These are phyloP conservation scores for Mesocricetus auratus DNA, from an alignment of 2,113 vertebrate species.

Conservation along the genomic window DNA sequence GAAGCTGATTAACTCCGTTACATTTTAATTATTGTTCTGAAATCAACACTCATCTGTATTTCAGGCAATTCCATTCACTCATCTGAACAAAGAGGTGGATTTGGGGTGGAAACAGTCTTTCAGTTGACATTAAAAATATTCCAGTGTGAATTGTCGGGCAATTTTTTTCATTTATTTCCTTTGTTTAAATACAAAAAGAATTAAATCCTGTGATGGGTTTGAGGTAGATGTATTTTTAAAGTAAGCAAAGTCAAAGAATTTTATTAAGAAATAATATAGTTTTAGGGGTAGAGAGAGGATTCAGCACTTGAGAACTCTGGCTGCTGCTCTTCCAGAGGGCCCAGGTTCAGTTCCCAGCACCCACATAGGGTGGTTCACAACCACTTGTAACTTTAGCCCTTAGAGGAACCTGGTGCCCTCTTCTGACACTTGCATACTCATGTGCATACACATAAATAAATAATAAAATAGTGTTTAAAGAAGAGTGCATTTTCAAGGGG, in stretches of 20 bases:
- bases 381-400: background rate
- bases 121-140: conserved; percentile 54
- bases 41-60: conserved; percentile 65
- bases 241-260: background rate
- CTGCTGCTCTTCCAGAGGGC: background rate
- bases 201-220: conserved; percentile 33
- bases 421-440: background rate
- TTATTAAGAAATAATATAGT: background rate
- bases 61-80: conserved; percentile 57
- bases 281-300: background rate
- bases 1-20: conserved; percentile 78
- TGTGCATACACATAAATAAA: background rate
- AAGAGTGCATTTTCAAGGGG: background rate
- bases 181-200: conserved; percentile 23
- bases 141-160: background rate
- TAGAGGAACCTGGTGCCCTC: too few relatives aligned
- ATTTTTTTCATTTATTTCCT: background rate
- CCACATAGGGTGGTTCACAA: background rate
- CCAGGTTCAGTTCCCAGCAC: background rate
- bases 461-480: background rate
- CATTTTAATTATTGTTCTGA: conserved; percentile 79
- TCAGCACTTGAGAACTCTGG: background rate
- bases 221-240: background rate
- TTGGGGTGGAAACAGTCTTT: conserved; percentile 37
- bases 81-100: conserved; percentile 54